Conservation (phyloP, 2,113 vertebrate genomes). For the Lepus americanus region DNA sequence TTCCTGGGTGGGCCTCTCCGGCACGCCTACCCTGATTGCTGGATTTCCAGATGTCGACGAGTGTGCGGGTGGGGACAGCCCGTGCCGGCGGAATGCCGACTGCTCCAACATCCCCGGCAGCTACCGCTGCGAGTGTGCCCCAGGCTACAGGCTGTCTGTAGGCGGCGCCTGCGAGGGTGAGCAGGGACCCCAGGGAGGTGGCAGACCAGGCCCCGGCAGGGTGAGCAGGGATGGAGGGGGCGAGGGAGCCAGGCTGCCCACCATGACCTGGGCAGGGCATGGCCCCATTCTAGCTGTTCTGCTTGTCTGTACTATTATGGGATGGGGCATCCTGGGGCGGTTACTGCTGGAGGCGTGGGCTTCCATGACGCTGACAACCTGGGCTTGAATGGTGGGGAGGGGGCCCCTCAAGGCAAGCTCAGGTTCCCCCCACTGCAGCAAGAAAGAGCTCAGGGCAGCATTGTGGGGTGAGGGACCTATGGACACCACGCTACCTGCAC, state of each 20-base stretch:
- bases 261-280: background rate
- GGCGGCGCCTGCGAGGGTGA: constrained; percentile 95
- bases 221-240: background rate
- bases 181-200: constrained; percentile 17
- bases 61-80: constrained; percentile 93
- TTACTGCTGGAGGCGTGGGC: background rate
- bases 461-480: too few species aligned
- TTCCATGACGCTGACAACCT: background rate
- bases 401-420: background rate
- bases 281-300: rapidly evolving
- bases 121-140: constrained; percentile 94
- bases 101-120: constrained; percentile 96
- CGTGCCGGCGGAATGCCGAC: constrained; percentile 94
- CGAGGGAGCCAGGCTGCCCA: background rate
- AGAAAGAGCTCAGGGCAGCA: background rate
- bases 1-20: background rate
- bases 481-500: background rate
- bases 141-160: constrained; percentile 93
- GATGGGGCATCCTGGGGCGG: too few species aligned
- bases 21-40: background rate
- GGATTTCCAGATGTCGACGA: constrained; percentile 92
- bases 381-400: background rate
- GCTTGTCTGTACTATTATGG: background rate
- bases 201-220: background rate
- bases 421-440: rapidly evolving